Evolutionary conservation across 2,113 vertebrate species (phyloP).

Genomic region (Tupaia chinensis): DNA sequence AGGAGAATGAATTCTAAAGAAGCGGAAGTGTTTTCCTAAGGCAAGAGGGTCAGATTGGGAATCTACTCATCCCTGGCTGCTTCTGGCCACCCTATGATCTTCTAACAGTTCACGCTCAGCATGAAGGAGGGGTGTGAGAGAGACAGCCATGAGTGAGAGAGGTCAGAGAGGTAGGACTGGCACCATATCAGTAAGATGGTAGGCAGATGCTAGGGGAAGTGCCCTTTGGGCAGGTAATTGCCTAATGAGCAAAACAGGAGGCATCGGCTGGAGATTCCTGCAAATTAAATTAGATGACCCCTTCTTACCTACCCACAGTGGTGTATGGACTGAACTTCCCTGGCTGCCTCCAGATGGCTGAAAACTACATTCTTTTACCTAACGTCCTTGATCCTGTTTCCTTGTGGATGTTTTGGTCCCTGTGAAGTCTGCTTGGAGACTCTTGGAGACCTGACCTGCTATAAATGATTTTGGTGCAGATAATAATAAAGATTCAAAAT

Average conservation of each 20-base stretch:
- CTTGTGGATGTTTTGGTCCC: not conserved
- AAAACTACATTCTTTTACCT: not conserved
- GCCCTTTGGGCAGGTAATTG: not conserved
- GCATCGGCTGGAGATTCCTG: not conserved
- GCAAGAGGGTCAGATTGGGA: not conserved
- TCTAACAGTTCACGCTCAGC: accelerated
- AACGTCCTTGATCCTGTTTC: not conserved
- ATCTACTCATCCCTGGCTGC: not conserved
- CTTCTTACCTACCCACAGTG: accelerated
- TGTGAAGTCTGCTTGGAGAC: not conserved
- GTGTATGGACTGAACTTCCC: not conserved
- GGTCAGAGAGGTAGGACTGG: not conserved
- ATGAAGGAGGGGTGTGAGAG: not conserved
- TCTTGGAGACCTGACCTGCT: not conserved
- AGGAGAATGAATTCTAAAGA: not conserved
- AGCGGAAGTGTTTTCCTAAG: not conserved
- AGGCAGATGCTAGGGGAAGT: not conserved
- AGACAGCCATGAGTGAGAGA: not conserved
- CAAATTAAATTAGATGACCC: not conserved
- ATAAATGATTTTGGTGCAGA: not conserved
- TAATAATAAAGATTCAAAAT: not conserved
- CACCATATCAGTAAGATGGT: not conserved
- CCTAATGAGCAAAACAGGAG: slow-evolving; percentile 44
- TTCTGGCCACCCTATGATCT: not conserved
- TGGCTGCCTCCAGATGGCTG: accelerated